Conservation (phyloP, 2,797 vertebrate species). For the Pipistrellus pygmaeus region DNA sequence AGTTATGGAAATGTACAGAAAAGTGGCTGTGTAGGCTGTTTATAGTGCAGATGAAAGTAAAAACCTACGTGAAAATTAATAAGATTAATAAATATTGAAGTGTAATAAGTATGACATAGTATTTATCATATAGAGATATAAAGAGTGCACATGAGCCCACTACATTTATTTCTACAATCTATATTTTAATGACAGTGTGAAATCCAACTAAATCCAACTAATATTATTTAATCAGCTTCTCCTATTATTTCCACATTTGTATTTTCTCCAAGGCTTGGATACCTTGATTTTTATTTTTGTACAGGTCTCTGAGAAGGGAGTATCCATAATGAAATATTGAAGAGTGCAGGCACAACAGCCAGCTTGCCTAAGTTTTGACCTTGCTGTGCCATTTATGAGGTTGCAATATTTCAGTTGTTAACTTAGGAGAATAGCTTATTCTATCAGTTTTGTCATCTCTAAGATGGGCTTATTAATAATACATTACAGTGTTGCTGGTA, state of each 20-base stretch:
- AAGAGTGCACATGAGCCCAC: background rate
- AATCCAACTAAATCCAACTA: background rate
- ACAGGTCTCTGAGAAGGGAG: background rate
- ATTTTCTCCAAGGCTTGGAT: background rate
- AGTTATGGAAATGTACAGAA: background rate
- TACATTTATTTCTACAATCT: slow-evolving; percentile 26
- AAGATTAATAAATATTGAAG: background rate
- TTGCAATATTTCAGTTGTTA: background rate
- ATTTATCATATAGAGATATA: background rate
- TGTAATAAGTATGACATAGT: background rate
- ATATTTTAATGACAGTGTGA: slow-evolving; percentile 14
- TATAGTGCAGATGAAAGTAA: background rate
- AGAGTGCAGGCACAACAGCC: fast-evolving
- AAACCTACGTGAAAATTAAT: background rate
- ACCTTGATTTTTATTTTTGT: slow-evolving; percentile 33
- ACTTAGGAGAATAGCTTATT: background rate
- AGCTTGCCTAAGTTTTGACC: background rate
- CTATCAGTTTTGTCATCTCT: background rate
- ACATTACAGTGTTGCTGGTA: background rate
- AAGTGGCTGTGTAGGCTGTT: background rate
- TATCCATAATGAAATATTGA: background rate
- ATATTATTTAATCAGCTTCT: background rate
- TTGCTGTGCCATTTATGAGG: background rate
- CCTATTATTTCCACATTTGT: background rate
- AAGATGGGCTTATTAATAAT: background rate